phyloP scores from a whole-genome alignment of 2,797 vertebrate genomes.

The Phrynocephalus guinanensis region DNA sequence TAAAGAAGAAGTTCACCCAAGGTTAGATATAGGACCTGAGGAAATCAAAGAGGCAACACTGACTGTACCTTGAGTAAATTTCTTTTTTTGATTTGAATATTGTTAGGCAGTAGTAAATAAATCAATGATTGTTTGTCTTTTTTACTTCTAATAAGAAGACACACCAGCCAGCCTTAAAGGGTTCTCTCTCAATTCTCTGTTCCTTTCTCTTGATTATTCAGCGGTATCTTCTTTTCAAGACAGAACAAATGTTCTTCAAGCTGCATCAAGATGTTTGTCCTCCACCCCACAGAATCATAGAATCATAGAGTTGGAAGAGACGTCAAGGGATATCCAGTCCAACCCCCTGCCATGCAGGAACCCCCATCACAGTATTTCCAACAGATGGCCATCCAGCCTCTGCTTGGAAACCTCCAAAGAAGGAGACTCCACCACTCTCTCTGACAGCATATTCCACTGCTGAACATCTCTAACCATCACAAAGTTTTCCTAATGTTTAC shows the following conservation, averaged over 20 bases:
- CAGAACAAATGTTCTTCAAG: not conserved
- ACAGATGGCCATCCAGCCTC: too few relatives aligned
- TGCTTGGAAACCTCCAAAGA: too few relatives aligned
- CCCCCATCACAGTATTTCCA: too few relatives aligned
- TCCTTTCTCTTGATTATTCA: not conserved
- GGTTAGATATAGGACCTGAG: not conserved
- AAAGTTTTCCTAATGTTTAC: too few relatives aligned
- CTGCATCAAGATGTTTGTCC: conserved; percentile 45
- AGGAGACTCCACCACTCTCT: too few relatives aligned
- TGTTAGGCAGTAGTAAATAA: not conserved
- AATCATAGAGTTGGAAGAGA: too few relatives aligned
- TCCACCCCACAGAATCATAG: not conserved
- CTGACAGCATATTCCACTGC: too few relatives aligned
- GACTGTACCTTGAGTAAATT: not conserved
- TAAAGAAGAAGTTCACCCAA: not conserved
- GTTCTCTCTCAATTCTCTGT: not conserved
- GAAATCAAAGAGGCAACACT: not conserved
- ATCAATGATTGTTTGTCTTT: not conserved
- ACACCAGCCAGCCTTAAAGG: not conserved
- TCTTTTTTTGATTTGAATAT: not conserved
- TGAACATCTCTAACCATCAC: too few relatives aligned
- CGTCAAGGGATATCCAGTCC: too few relatives aligned
- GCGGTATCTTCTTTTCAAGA: not conserved
- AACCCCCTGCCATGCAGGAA: too few relatives aligned
- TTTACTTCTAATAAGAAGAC: not conserved